These are phyloP conservation scores for Cataglyphis cursor DNA, from an alignment of 2,888 invertebrate species.

Conservation along the genomic window DNA sequence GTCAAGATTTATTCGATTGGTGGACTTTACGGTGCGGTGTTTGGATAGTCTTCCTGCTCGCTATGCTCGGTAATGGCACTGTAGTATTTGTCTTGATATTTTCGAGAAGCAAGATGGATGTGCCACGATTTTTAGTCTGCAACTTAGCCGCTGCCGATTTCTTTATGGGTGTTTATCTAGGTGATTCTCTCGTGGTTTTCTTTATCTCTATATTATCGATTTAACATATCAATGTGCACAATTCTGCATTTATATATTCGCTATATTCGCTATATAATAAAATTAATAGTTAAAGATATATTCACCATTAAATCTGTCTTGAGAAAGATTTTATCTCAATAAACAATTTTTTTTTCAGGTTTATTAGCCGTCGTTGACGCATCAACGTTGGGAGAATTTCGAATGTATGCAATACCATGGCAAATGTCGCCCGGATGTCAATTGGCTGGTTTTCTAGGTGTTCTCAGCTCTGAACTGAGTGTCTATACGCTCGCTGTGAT, in stretches of 20 bases:
- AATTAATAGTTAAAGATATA: background rate
- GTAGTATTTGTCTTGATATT: slow-evolving; percentile 97
- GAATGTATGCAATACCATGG: slow-evolving; percentile 98
- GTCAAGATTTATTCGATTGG: slow-evolving; percentile 98
- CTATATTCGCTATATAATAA: background rate
- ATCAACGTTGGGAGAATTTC: slow-evolving; percentile 97
- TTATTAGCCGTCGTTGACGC: slow-evolving; percentile 98
- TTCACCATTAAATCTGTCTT: background rate
- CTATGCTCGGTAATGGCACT: slow-evolving; percentile 98
- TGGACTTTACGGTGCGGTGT: slow-evolving; percentile 98
- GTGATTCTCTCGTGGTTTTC: slow-evolving; percentile 85
- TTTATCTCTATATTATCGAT: background rate
- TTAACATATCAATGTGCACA: background rate
- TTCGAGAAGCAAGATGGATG: slow-evolving; percentile 97
- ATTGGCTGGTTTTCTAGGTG: slow-evolving; percentile 97
- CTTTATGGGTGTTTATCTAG: slow-evolving; percentile 98
- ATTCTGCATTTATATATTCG: background rate
- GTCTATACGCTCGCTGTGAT: slow-evolving; percentile 99
- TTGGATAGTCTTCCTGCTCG: slow-evolving; percentile 98
- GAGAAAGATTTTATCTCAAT: background rate
- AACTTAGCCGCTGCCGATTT: slow-evolving; percentile 99
- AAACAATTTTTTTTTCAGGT: slow-evolving; percentile 87
- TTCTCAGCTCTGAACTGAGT: slow-evolving; percentile 96
- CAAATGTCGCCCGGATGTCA: slow-evolving; percentile 98
- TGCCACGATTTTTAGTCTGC: slow-evolving; percentile 98